Evolutionary conservation across 2,888 invertebrate species (phyloP).

Genomic region (Tenthredo livida): DNA sequence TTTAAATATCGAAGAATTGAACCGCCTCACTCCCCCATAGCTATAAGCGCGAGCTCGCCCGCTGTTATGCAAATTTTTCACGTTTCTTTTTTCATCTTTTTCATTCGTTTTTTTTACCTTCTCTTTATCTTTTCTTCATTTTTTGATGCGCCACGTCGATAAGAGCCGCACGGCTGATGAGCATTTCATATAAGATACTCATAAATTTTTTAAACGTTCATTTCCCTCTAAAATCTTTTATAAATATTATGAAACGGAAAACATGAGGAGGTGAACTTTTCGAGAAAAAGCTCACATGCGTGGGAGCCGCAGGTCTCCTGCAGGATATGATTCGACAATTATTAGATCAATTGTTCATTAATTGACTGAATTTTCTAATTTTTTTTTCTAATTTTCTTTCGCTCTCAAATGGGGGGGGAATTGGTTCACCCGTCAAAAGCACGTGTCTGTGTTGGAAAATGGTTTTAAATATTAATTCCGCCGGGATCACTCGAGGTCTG

Average conservation of each 20-base stretch:
- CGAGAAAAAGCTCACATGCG: neutral
- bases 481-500: neutral
- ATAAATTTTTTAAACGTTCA: constrained; percentile 8
- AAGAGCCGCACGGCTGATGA: constrained; percentile 14
- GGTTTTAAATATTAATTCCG: neutral
- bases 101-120: too few species aligned
- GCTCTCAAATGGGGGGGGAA: neutral
- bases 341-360: neutral
- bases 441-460: neutral
- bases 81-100: neutral
- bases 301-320: neutral
- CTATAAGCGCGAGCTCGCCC: constrained; percentile 13
- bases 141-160: constrained; percentile 18
- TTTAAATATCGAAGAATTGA: constrained; percentile 16
- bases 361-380: neutral
- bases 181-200: constrained; percentile 19
- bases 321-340: neutral
- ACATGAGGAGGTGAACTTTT: too few species aligned
- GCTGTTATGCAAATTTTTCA: constrained; percentile 61
- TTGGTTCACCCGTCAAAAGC: neutral
- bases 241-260: neutral
- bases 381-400: neutral
- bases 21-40: neutral
- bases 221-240: neutral
- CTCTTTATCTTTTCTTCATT: too few species aligned